Evolutionary conservation across 1,140 invertebrate species (phyloP).

Genomic region (Sycophaga agraensis): DNA sequence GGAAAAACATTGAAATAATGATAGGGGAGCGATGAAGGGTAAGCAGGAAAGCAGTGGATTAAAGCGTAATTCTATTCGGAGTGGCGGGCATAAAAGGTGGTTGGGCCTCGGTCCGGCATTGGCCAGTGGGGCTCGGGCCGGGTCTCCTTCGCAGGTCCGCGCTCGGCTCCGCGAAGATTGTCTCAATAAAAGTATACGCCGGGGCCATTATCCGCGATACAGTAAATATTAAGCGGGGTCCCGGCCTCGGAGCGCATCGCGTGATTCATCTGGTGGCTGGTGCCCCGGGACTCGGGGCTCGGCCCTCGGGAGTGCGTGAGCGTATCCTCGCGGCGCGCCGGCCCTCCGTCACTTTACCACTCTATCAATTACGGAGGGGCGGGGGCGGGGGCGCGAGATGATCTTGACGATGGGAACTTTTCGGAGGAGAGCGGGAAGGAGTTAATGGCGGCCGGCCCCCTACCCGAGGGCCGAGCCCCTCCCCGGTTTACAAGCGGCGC

Average conservation of each 20-base stretch:
- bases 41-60: no score
- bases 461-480: no score
- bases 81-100: no score
- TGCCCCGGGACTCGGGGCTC: background rate
- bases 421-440: slow-evolving; percentile 1
- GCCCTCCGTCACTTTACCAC: slow-evolving; percentile 23
- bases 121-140: background rate
- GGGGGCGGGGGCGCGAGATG: background rate
- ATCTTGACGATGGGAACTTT: slow-evolving; percentile 20
- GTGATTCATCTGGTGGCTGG: slow-evolving; percentile 16
- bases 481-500: background rate
- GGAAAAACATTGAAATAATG: no score
- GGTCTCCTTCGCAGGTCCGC: background rate
- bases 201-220: background rate
- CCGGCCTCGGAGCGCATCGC: slow-evolving; percentile 8
- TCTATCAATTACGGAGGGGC: slow-evolving; percentile 27
- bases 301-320: background rate
- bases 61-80: no score
- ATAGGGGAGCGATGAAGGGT: no score
- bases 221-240: background rate
- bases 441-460: no score
- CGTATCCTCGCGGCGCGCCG: background rate
- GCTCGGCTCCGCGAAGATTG: background rate
- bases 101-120: no score
- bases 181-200: background rate